Percentiles rank a stretch among this genome's conserved stretches.
Conservation (phyloP, 2,113 vertebrate species). For the Apaloderma vittatum region DNA sequence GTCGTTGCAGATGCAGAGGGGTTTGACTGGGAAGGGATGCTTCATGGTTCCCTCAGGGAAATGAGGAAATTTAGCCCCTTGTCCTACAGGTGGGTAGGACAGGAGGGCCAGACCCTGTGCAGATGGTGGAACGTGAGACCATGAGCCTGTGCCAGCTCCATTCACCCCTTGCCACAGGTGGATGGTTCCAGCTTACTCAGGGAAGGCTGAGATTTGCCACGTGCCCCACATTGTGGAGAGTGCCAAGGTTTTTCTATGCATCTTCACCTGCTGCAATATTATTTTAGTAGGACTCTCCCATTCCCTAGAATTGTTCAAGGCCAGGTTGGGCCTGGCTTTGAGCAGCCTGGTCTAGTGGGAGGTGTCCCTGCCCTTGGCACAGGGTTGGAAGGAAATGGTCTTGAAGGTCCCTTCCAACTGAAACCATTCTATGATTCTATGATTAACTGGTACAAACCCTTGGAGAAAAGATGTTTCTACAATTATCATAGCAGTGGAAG, state of each 20-base stretch:
- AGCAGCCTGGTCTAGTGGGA: too few relatives aligned
- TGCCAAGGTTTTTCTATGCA: background rate
- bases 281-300: background rate
- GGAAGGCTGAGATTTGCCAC: background rate
- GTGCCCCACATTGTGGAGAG: accelerated
- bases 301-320: too few relatives aligned
- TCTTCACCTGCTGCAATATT: background rate
- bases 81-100: background rate
- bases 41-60: background rate
- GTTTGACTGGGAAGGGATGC: background rate
- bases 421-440: too few relatives aligned
- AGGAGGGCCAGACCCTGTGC: background rate
- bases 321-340: too few relatives aligned
- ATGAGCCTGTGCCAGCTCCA: accelerated
- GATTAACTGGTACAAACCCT: background rate
- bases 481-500: background rate
- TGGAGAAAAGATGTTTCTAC: background rate
- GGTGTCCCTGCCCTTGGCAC: too few relatives aligned
- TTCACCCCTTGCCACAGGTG: accelerated
- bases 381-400: too few relatives aligned
- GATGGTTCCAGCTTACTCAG: accelerated
- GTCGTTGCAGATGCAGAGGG: background rate
- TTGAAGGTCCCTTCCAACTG: too few relatives aligned
- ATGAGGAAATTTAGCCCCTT: background rate
- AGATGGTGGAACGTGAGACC: background rate